phyloP scores from a whole-genome alignment of 35 echinoderm and acorn worm genomes.

The Lytechinus pictus region DNA sequence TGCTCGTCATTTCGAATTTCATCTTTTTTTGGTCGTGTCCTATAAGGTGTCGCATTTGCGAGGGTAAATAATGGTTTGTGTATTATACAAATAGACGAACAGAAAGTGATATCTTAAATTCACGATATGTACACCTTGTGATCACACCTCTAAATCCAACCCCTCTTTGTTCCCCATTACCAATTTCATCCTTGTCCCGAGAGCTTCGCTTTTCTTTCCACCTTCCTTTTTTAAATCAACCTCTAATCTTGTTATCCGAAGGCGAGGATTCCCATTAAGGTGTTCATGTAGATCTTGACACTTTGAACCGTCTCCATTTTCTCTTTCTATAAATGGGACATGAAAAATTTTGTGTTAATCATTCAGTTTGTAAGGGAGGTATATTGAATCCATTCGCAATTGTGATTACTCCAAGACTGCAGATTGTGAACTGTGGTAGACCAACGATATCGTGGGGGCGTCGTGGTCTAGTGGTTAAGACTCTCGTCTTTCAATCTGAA shows the following conservation, averaged over 20 bases:
- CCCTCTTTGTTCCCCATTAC: not conserved
- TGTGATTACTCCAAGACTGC: not conserved
- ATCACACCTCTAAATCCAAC: not conserved
- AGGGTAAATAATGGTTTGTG: no score
- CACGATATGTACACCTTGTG: not conserved
- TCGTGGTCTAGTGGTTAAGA: no score
- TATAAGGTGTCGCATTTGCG: no score
- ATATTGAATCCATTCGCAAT: not conserved
- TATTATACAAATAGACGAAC: no score
- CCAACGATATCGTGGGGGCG: no score
- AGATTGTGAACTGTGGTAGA: not conserved
- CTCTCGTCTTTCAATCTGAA: no score
- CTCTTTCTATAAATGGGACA: not conserved
- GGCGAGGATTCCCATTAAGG: conserved; percentile 8
- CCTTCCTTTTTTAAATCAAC: not conserved
- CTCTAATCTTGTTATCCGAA: not conserved
- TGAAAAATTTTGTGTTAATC: not conserved
- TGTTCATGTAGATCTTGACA: not conserved
- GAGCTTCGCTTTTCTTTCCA: not conserved
- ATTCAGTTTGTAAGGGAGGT: not conserved
- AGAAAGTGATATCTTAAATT: not conserved
- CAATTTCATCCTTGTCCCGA: not conserved
- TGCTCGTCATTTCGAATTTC: no score
- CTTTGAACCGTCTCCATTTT: not conserved
- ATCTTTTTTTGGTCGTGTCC: no score